Evolutionary conservation across 2,797 vertebrate genomes (phyloP).

Genomic region (Hafferia zeledoni): DNA sequence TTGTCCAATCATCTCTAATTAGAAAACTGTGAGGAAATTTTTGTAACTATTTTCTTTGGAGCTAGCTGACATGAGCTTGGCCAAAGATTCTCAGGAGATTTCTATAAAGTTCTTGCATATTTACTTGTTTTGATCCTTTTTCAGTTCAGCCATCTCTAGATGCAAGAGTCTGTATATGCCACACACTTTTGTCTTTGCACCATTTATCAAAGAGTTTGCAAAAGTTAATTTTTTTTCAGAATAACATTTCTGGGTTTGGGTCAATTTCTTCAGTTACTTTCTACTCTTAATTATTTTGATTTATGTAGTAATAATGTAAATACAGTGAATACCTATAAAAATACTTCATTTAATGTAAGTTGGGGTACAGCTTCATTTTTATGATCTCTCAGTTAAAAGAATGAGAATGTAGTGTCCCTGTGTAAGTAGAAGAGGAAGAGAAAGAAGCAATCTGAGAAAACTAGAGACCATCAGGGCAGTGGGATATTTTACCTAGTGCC

Average conservation of each 20-base stretch:
- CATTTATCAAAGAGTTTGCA: not conserved
- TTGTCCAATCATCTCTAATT: not conserved
- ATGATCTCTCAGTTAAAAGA: not conserved
- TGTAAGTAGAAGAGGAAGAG: not conserved
- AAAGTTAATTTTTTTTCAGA: not conserved
- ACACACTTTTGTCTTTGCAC: fast-evolving
- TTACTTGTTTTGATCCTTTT: not conserved
- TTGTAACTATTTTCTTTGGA: not conserved
- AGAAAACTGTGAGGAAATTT: not conserved
- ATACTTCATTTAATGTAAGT: not conserved
- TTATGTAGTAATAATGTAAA: not conserved
- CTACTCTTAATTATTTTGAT: not conserved
- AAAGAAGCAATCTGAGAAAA: not conserved
- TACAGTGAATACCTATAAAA: not conserved
- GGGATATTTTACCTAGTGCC: not conserved
- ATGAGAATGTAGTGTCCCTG: not conserved
- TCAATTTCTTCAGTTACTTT: not conserved
- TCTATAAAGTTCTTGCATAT: not conserved
- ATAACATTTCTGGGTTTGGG: not conserved
- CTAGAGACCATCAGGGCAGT: not conserved
- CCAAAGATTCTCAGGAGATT: not conserved
- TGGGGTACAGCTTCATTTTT: not conserved
- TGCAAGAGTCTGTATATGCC: not conserved
- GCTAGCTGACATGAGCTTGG: not conserved
- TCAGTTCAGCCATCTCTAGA: not conserved